phyloP scores from a whole-genome alignment of 37 sponge, comb jelly and placozoan species.

The Tethya wilhelma region DNA sequence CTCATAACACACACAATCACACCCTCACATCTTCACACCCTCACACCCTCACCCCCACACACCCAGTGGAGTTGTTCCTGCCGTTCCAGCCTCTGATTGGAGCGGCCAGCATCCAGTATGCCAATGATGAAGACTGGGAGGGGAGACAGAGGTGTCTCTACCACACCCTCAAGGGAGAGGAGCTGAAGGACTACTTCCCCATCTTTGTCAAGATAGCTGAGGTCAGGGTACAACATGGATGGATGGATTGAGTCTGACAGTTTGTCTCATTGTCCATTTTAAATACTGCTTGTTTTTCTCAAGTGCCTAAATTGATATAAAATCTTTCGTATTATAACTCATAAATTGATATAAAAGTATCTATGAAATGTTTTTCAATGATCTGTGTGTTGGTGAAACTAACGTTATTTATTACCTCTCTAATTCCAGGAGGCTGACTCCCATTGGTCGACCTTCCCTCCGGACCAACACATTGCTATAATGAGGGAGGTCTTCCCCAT shows the following conservation, averaged over 20 bases:
- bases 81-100: constrained; percentile 62
- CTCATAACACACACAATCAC: too few relatives aligned
- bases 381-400: too few relatives aligned
- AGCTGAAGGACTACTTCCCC: constrained; percentile 50
- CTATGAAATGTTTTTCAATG: too few relatives aligned
- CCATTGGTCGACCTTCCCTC: background rate
- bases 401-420: too few relatives aligned
- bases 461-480: constrained; percentile 8
- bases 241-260: too few relatives aligned
- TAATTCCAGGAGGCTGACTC: background rate
- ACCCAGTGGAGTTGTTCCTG: constrained; percentile 34
- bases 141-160: constrained; percentile 25
- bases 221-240: background rate
- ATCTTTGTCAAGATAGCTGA: constrained; percentile 53
- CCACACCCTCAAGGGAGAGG: constrained; percentile 38
- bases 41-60: too few relatives aligned
- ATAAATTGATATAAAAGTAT: too few relatives aligned
- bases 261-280: too few relatives aligned
- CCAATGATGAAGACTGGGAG: constrained; percentile 61
- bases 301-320: too few relatives aligned
- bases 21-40: too few relatives aligned
- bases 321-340: too few relatives aligned
- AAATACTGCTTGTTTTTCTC: too few relatives aligned
- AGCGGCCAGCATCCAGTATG: constrained; percentile 57
- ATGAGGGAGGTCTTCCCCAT: constrained; percentile 51